Conservation (phyloP, 2,888 invertebrate species). For the Lamellibrachia satsuma region DNA sequence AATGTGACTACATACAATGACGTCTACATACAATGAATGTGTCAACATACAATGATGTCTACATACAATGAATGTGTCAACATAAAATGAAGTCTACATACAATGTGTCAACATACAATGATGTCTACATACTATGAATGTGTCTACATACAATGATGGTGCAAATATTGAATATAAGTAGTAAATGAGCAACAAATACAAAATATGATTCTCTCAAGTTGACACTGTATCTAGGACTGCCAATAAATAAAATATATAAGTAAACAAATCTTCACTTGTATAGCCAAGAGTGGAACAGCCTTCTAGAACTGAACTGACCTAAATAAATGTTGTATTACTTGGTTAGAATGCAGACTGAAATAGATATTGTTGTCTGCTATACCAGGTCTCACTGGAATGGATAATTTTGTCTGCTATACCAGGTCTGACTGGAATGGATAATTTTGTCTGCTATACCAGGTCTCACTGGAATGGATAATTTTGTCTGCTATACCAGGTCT, state of each 20-base stretch:
- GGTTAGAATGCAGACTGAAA: neutral
- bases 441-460: too few relatives aligned
- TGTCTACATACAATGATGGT: neutral
- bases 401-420: too few relatives aligned
- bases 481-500: neutral
- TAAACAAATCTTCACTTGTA: neutral
- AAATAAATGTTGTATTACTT: constrained; percentile 1
- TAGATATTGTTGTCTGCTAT: neutral
- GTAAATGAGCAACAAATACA: neutral
- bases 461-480: too few relatives aligned
- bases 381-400: neutral
- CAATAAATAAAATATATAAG: neutral
- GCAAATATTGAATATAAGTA: neutral
- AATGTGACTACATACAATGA: too few relatives aligned
- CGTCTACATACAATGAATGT: too few relatives aligned
- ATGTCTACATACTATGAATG: neutral
- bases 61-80: too few relatives aligned
- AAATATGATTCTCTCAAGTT: neutral
- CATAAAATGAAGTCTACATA: too few relatives aligned
- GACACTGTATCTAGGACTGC: neutral
- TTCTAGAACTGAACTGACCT: neutral
- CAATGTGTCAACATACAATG: too few relatives aligned
- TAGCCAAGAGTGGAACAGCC: neutral
- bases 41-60: too few relatives aligned
- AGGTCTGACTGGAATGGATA: too few relatives aligned